These are phyloP conservation scores for Lasioglossum malachurum DNA, from an alignment of 2,888 invertebrate genomes.

Conservation along the genomic window DNA sequence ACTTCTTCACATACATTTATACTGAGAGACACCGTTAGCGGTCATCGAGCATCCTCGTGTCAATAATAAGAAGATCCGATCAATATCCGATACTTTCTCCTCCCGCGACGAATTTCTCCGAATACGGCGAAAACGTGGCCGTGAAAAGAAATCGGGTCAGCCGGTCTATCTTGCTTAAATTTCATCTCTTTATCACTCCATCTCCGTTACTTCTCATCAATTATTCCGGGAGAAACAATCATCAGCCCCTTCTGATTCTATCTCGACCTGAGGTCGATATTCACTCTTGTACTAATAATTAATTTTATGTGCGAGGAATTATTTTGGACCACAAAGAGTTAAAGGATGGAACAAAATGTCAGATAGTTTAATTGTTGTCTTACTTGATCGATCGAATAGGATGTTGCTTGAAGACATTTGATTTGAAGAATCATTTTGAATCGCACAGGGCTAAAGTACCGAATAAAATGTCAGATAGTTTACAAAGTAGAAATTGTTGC, in stretches of 20 bases:
- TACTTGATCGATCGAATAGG: too few species aligned
- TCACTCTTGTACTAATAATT: not conserved
- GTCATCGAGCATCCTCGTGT: slow-evolving; percentile 24
- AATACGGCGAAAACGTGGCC: slow-evolving; percentile 32
- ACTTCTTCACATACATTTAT: slow-evolving; percentile 10
- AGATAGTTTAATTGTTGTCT: too few species aligned
- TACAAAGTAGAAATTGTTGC: not conserved
- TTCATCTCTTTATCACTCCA: slow-evolving; percentile 13
- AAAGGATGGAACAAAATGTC: too few species aligned
- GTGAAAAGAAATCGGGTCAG: slow-evolving; percentile 44
- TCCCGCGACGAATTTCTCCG: slow-evolving; percentile 53
- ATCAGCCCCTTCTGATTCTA: not conserved
- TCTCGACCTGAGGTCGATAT: not conserved
- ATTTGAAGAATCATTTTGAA: too few species aligned
- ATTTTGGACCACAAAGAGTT: not conserved
- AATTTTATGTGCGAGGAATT: not conserved
- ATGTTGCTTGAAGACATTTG: too few species aligned
- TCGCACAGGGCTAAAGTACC: too few species aligned
- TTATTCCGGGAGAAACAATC: not conserved
- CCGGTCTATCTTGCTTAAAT: not conserved
- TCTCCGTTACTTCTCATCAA: not conserved
- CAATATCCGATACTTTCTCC: slow-evolving; percentile 59
- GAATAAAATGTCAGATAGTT: not conserved
- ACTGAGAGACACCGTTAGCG: slow-evolving; percentile 34
- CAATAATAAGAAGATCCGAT: slow-evolving; percentile 46